Evolutionary conservation across 2,113 vertebrate genomes (phyloP), one percentile per base, ranked within the genome.

Genomic region (Columbina picui): DNA sequence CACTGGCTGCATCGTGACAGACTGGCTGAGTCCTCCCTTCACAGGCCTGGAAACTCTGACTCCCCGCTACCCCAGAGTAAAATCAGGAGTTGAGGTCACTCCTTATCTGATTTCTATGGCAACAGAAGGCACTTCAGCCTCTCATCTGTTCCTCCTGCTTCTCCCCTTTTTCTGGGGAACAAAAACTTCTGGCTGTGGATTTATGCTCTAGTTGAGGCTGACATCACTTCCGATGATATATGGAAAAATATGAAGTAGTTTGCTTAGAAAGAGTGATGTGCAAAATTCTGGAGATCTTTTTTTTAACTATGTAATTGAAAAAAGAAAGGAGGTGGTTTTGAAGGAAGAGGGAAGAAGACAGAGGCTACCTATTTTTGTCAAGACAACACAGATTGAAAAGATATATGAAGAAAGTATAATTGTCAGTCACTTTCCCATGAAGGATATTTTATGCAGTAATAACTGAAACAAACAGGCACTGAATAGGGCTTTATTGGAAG

Each of bases 391-490:
- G 57, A 94, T 73, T 49, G 69, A 45, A 89, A 94, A 95, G 82
- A 95, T 96, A 83, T 94, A 93, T 91, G 74, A 49, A 87, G 89
- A 91, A 96, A 87, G 70, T 69, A 82, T 93, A 92, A 95, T 96
- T 96, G 93, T 96, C 94, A 96, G 89, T 95, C 91, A 95, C 70
- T 94, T 96, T 90, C 74, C 81, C 89, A 85, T 91, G 93, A 91
- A 94, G 70, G 65, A 87, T 95, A 95, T 95, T 95, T 96, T 94
- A 96, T 94, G 82, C 25, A 12, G 95, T 88, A 93, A 95, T 96
- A 96, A 96, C 93, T 90, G 94, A 97, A 93, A 96, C 82, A 96
- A 96, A 96, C 84, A 96, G 89, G 82, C 91, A 83, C 82, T 91
- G 94, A 96, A 94, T 55, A 74, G 69, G 59, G 50, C 91, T 96